Evolutionary conservation across 2,888 invertebrate species (phyloP), one percentile per base, ranked within the genome.

Genomic region (Nomada fabriciana): DNA sequence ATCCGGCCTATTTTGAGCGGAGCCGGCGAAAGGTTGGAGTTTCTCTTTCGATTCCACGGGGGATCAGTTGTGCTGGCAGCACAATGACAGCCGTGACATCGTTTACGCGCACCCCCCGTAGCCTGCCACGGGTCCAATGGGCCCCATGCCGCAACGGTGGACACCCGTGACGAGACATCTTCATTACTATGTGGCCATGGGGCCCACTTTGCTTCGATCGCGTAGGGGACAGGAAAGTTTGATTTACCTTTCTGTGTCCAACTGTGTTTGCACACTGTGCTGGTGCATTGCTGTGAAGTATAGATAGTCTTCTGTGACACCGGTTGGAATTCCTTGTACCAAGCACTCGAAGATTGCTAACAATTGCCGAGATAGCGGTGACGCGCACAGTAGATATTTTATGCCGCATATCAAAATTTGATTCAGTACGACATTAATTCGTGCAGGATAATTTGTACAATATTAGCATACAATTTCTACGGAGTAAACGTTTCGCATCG

Each of bases 81-180:
- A 91, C 89, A 90, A 91, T 86, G 73, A 81, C 88, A 42, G 77
- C 86, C 89, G 90, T 91, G 92, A 92, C 92, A 93, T 92, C 92
- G 90, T 92, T 93, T 92, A 93, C 89, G 90, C 85, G 86, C 83
- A 84, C 89, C 89, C 91, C 91, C 92, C 91, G 91, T 88, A 91
- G 92, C 88, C 89, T 87, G 89, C 91, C 92, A 89, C 89, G 87
- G 87, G 83, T 86, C 86, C 87, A 88, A 89, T 88, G 89, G 88
- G 83, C 89, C 76, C 86, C 80, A 80, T 82, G 70, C 76, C 76
- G 75, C 80, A 86, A 47, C 78, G 82, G 64, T 85, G 90, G 88
- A 90, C 90, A 90, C 90, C 90, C 91, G 90, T 91, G 90, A 91
- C 91, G 91, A 89, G 91, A 93, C 91, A 91, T 93, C 92, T 92